Evolutionary conservation across 2,113 vertebrate species (phyloP), one percentile per base, ranked within the genome.

Genomic region (Alectura lathami): DNA sequence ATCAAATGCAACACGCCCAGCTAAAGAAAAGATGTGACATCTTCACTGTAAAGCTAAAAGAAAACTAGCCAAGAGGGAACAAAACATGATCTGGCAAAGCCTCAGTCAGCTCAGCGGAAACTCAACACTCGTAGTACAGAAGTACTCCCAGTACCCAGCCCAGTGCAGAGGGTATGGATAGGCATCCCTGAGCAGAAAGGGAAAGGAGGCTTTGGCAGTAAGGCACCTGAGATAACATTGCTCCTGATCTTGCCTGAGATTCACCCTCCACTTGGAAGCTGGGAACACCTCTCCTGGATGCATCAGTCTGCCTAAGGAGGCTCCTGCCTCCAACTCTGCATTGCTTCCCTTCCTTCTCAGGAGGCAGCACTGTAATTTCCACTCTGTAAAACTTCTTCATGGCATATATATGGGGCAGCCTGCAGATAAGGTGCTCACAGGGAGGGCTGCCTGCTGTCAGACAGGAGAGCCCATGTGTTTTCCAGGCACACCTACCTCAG

Each of bases 1-100:
- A 75, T 68, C 91, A 94, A 74, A 59, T 18, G 80, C 26, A 81
- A 86, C 92, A 92, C 56, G 0, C 88, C 94, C 73, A 87, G 73
- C 43, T 68, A 20, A 78, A 93, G 94, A 82, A 86, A 93, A 91
- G 92, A 84, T 68, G 92, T 87, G 95, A 96, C 95, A 95, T 22
- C 74, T 83, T 82, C 64, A n/a, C 91, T 86, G 34, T 36, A 88
- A 86, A 83, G 72, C 72, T 83, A 77, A 92, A 60, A 94, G 88
- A 92, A 92, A 91, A 84, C 48, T 51, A 50, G 62, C 86, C 83
- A 87, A 89, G 77, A 84, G 86, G 91, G 83, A 96, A 79, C 77
- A 82, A 83, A 93, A 47, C 38, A 43, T 14, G 0, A 3, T 42
- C 60, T 96, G 96, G 96, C 89, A 95, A 91, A 94, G 69, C 57